Evolutionary conservation across 1,140 invertebrate species (phyloP).

Genomic region (Bombus ignitus): DNA sequence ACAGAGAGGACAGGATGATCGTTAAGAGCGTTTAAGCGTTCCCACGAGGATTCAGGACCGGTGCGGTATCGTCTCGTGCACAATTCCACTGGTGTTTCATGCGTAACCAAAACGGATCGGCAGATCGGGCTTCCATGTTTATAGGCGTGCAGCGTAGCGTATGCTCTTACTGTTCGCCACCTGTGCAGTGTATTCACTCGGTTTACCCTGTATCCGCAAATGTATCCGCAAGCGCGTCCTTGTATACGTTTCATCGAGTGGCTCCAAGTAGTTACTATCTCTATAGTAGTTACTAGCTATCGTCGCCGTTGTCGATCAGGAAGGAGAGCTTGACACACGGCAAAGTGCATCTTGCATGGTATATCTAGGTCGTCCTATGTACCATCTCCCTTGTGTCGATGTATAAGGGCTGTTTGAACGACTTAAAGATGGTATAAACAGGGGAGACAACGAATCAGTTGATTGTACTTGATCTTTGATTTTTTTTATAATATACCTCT

Average conservation of each 20-base stretch:
- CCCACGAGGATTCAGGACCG: slow-evolving; percentile 56
- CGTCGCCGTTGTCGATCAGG: slow-evolving; percentile 51
- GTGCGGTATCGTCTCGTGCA: not conserved
- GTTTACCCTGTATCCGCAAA: slow-evolving; percentile 44
- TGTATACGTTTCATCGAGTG: slow-evolving; percentile 57
- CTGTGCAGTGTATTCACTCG: slow-evolving; percentile 56
- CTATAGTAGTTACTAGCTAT: slow-evolving; percentile 28
- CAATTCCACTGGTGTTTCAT: slow-evolving; percentile 44
- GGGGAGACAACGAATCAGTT: not conserved
- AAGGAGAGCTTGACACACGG: slow-evolving; percentile 44
- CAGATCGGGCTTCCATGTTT: slow-evolving; percentile 60
- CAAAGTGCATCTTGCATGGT: slow-evolving; percentile 27
- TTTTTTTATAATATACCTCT: too few relatives aligned
- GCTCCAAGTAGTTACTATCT: slow-evolving; percentile 18
- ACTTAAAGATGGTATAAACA: not conserved
- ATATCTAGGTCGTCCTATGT: slow-evolving; percentile 28
- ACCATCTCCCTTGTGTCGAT: not conserved
- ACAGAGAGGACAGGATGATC: slow-evolving; percentile 29
- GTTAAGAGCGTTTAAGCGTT: slow-evolving; percentile 61
- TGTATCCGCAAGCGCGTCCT: slow-evolving; percentile 24
- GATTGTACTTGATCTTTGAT: not conserved
- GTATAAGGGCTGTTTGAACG: slow-evolving; percentile 1
- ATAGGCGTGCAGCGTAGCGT: slow-evolving; percentile 44
- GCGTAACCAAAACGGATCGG: slow-evolving; percentile 61
- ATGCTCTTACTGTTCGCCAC: slow-evolving; percentile 59